Evolutionary conservation across 2,113 vertebrate species (phyloP).

Genomic region (human): DNA sequence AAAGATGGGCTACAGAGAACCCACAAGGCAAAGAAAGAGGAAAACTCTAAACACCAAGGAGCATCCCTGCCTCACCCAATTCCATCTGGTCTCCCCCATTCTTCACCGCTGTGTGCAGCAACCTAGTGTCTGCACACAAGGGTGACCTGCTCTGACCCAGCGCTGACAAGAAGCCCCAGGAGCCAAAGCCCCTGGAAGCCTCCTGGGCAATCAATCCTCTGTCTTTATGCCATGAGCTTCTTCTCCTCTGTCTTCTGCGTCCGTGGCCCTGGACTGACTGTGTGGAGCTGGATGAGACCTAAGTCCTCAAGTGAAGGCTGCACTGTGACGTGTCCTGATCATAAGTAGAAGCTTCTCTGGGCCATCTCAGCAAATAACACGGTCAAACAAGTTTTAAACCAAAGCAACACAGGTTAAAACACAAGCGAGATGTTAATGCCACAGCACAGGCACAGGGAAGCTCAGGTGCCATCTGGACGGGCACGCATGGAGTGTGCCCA

Average conservation of each 20-base stretch:
- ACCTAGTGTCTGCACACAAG: background rate
- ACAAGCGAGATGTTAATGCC: background rate
- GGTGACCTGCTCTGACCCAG: background rate
- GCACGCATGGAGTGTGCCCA: background rate
- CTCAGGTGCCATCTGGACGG: no score
- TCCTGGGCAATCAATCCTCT: background rate
- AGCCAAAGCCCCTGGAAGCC: background rate
- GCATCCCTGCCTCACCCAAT: background rate
- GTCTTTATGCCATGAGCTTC: background rate
- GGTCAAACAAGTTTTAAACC: background rate
- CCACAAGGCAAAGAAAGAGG: background rate
- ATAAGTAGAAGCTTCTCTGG: rapidly evolving
- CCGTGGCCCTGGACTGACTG: background rate
- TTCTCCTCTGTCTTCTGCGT: background rate
- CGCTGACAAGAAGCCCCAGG: background rate
- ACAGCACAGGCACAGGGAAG: background rate
- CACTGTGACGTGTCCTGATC: background rate
- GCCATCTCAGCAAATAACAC: background rate
- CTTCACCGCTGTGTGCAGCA: background rate
- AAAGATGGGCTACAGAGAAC: background rate
- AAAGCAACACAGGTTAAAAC: background rate
- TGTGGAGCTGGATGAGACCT: no score
- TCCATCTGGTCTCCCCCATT: no score
- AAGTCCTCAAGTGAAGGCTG: background rate
- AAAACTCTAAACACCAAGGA: no score